A percentile compares a stretch with the other conserved stretches of the same genome.
phyloP scores from a whole-genome alignment of 2,797 vertebrate species.

The Peromyscus attwateri region DNA sequence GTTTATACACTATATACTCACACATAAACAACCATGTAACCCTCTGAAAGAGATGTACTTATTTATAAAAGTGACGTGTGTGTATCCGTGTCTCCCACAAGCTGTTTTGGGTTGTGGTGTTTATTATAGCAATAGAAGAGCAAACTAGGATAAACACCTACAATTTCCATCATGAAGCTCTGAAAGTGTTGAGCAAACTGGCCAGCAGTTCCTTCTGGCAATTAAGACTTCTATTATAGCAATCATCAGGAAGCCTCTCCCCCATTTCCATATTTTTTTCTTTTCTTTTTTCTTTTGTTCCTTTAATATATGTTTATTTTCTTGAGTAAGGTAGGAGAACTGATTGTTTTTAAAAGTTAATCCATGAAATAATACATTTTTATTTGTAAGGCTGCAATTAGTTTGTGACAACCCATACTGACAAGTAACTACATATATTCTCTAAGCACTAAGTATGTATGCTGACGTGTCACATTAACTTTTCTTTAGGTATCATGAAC shows the following conservation, averaged over 20 bases:
- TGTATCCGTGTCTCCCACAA: accelerated
- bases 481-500: not conserved
- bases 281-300: not conserved
- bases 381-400: constrained; percentile 78
- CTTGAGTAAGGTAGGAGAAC: not conserved
- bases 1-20: not conserved
- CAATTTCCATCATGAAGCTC: not conserved
- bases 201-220: not conserved
- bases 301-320: not conserved
- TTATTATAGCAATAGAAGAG: not conserved
- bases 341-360: not conserved
- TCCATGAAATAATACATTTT: not conserved
- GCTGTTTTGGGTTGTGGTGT: not conserved
- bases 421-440: constrained; percentile 77
- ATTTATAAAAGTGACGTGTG: not conserved
- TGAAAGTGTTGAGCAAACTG: not conserved
- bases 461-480: not conserved
- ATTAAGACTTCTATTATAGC: not conserved
- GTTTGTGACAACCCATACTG: constrained; percentile 85
- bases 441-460: constrained; percentile 81
- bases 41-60: not conserved
- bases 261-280: not conserved
- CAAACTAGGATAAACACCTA: not conserved
- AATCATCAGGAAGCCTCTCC: not conserved
- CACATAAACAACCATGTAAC: not conserved